Percentiles rank a stretch among this genome's conserved stretches.
Evolutionary conservation across 2,888 invertebrate genomes (phyloP).

Genomic region (Lysandra bellargus): DNA sequence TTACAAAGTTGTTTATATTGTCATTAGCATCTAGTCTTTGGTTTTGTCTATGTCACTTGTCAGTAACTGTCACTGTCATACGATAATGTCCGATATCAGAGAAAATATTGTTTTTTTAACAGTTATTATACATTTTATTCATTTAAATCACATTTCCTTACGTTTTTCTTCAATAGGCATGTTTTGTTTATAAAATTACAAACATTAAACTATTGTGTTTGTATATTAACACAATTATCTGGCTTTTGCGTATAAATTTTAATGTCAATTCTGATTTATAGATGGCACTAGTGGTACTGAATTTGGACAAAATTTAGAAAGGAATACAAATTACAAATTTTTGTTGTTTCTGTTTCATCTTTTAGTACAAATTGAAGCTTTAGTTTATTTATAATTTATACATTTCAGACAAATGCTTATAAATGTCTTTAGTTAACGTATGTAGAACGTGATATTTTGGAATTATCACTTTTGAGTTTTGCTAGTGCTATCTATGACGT

Average conservation of each 20-base stretch:
- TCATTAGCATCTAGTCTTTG: neutral
- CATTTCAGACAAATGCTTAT: slow-evolving; percentile 31
- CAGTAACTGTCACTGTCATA: neutral
- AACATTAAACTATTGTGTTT: neutral
- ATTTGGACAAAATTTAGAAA: slow-evolving; percentile 58
- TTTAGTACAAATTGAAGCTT: slow-evolving; percentile 45
- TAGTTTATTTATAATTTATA: slow-evolving; percentile 40
- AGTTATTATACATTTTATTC: neutral
- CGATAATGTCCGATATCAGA: neutral
- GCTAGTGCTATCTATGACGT: slow-evolving; percentile 48
- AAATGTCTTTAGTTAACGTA: neutral
- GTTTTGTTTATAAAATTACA: too few species aligned
- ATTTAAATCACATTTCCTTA: neutral
- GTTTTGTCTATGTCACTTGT: neutral
- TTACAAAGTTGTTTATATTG: slow-evolving; percentile 22
- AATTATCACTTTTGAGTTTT: neutral
- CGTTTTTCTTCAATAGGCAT: neutral
- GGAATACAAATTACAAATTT: slow-evolving; percentile 46
- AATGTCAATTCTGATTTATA: slow-evolving; percentile 42
- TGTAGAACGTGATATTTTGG: neutral
- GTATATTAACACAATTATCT: neutral
- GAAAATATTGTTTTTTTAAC: neutral
- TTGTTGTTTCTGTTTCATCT: slow-evolving; percentile 65
- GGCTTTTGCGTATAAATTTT: slow-evolving; percentile 1
- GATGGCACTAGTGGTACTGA: slow-evolving; percentile 63